Conservation (phyloP, 2,113 vertebrate species). For the Microcebus ravelobensis region DNA sequence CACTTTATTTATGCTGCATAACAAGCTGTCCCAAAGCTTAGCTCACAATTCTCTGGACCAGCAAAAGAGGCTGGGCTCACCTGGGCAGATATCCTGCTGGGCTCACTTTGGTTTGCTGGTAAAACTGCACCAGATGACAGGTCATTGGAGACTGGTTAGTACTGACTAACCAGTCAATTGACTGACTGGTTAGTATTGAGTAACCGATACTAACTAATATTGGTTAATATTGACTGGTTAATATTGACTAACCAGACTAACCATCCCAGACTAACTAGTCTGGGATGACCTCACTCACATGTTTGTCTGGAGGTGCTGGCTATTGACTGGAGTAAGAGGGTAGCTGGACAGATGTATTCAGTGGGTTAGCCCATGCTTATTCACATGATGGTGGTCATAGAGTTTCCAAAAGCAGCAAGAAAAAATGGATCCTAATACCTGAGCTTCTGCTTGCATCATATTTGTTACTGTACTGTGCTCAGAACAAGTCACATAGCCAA, state of each 20-base stretch:
- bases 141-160: neutral
- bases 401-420: neutral
- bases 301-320: neutral
- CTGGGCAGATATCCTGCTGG: neutral
- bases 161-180: too few species aligned
- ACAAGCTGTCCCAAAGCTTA: slow-evolving; percentile 12
- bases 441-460: neutral
- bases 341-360: neutral
- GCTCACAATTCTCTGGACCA: neutral
- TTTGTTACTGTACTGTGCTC: neutral
- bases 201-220: too few species aligned
- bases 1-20: neutral
- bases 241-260: too few species aligned
- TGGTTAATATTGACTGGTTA: too few species aligned
- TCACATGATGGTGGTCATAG: neutral
- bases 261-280: neutral
- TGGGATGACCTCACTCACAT: neutral
- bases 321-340: neutral
- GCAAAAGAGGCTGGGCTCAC: neutral
- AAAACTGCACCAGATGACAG: neutral
- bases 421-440: neutral
- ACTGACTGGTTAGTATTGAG: too few species aligned
- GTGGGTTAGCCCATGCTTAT: neutral
- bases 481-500: slow-evolving; percentile 12
- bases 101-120: neutral